These are phyloP conservation scores for Coelopa pilipes DNA, from an alignment of 2,888 invertebrate genomes.

Conservation along the genomic window DNA sequence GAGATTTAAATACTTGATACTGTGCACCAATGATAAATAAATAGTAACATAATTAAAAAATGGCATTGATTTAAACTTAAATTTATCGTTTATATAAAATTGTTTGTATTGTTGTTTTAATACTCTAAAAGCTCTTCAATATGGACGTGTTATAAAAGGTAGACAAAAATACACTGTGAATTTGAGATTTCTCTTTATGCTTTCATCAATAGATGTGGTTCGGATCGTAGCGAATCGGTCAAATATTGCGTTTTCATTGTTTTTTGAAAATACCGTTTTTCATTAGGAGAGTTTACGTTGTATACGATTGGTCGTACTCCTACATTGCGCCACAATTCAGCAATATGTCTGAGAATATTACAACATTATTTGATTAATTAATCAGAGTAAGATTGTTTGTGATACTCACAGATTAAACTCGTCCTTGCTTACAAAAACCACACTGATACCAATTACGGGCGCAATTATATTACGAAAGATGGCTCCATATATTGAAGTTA, in stretches of 20 bases:
- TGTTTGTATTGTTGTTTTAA: background rate
- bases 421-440: slow-evolving; percentile 66
- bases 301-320: slow-evolving; percentile 67
- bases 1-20: no score
- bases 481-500: slow-evolving; percentile 66
- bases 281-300: slow-evolving; percentile 67
- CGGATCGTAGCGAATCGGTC: slow-evolving; percentile 66
- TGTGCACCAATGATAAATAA: no score
- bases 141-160: background rate
- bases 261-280: slow-evolving; percentile 67
- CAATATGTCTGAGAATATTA: slow-evolving; percentile 58
- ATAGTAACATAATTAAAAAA: no score
- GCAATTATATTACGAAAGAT: slow-evolving; percentile 65
- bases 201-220: slow-evolving; percentile 65
- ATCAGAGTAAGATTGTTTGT: background rate
- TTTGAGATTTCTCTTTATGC: slow-evolving; percentile 9
- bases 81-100: background rate
- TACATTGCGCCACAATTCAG: slow-evolving; percentile 66
- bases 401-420: slow-evolving; percentile 65
- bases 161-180: background rate
- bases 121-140: no score
- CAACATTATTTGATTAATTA: background rate
- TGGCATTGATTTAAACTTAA: no score
- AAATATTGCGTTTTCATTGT: slow-evolving; percentile 67
- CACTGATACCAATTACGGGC: slow-evolving; percentile 65